A percentile compares a stretch with the other conserved stretches of the same genome.
Evolutionary conservation across 2,888 invertebrate species (phyloP).

Genomic region (Mesorhabditis spiculigera): DNA sequence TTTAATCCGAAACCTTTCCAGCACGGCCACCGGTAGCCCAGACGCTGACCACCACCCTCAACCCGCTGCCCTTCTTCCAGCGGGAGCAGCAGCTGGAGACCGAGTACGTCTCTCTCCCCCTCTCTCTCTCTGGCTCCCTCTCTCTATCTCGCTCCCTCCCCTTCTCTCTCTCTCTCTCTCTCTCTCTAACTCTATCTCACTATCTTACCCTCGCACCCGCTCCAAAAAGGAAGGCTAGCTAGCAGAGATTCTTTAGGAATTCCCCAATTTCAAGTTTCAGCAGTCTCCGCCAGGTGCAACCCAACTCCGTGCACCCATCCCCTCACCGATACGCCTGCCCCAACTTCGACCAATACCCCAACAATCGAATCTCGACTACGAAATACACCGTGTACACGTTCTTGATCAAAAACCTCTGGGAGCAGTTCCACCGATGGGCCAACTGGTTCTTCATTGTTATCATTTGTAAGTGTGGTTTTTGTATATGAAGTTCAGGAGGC

Average conservation of each 20-base stretch:
- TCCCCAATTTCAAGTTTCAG: neutral
- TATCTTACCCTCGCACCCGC: no score
- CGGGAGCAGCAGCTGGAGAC: neutral
- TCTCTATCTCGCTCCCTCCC: no score
- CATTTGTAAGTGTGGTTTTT: constrained; percentile 81
- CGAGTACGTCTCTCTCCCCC: neutral
- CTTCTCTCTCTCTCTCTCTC: no score
- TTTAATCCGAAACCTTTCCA: neutral
- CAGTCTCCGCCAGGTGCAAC: constrained; percentile 31
- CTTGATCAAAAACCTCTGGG: constrained; percentile 73
- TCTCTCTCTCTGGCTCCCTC: no score
- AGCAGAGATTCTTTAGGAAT: neutral
- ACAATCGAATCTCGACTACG: constrained; percentile 84
- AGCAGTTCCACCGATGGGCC: constrained; percentile 90
- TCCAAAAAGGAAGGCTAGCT: neutral
- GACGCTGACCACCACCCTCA: neutral
- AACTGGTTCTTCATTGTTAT: constrained; percentile 96
- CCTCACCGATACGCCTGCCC: constrained; percentile 36
- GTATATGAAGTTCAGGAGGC: constrained; percentile 72
- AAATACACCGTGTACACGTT: constrained; percentile 93
- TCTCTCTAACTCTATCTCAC: no score
- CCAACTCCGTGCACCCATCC: constrained; percentile 26
- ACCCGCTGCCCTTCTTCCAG: neutral
- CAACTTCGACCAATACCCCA: constrained; percentile 65
- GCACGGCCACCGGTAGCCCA: constrained; percentile 1